These are phyloP conservation scores for Mesaphorura yosii DNA, from an alignment of 1,140 invertebrate species.

Conservation along the genomic window DNA sequence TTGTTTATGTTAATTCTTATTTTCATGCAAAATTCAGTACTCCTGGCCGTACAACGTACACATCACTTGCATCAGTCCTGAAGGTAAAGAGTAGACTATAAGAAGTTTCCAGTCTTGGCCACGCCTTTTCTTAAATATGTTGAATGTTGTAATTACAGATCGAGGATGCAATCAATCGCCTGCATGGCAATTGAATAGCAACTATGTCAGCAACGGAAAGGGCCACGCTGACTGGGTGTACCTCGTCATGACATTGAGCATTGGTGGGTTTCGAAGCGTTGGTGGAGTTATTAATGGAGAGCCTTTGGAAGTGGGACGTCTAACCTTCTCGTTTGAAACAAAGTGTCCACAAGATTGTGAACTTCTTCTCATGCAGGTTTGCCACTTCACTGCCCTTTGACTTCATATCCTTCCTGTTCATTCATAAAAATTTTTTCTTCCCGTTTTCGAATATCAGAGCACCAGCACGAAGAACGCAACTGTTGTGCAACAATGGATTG, in stretches of 20 bases:
- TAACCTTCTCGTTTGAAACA: conserved; percentile 44
- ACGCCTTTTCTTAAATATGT: conserved; percentile 1
- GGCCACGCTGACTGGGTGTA: conserved; percentile 40
- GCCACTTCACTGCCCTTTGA: background rate
- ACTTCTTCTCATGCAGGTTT: conserved; percentile 45
- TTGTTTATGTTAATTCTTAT: background rate
- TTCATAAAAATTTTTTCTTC: background rate
- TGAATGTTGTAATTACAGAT: conserved; percentile 23
- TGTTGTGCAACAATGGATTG: conserved; percentile 40
- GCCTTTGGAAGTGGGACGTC: conserved; percentile 37
- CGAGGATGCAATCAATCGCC: conserved; percentile 34
- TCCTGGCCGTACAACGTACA: conserved; percentile 41
- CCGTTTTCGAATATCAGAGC: conserved; percentile 21
- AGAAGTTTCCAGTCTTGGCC: background rate
- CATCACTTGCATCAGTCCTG: conserved; percentile 39
- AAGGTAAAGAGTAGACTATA: conserved; percentile 32
- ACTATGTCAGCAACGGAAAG: conserved; percentile 38
- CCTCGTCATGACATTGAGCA: conserved; percentile 40
- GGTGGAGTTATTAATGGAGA: conserved; percentile 37
- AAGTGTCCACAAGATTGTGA: conserved; percentile 41
- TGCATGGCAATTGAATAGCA: conserved; percentile 39
- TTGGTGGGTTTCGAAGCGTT: conserved; percentile 41
- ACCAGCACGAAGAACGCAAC: conserved; percentile 36
- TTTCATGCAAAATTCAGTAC: conserved; percentile 5
- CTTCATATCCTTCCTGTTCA: too few species aligned